Evolutionary conservation across 2,888 invertebrate genomes (phyloP).

Genomic region (Callyntrura guangdongensis): DNA sequence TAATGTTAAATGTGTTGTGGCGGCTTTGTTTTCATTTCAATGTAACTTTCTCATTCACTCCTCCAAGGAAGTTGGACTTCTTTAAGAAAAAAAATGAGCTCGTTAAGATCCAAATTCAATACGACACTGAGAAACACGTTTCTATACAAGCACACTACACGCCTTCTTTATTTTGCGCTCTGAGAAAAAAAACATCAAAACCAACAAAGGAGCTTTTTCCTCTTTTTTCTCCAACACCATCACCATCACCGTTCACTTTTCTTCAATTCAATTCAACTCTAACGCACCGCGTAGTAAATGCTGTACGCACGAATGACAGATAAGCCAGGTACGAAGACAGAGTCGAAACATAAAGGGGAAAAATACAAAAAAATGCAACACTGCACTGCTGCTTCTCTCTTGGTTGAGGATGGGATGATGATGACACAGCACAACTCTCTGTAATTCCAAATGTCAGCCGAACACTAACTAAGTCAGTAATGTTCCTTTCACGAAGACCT

Average conservation of each 20-base stretch:
- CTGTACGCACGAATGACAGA: slow-evolving; percentile 70
- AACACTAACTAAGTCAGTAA: slow-evolving; percentile 74
- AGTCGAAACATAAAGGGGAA: slow-evolving; percentile 4
- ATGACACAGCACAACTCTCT: slow-evolving; percentile 77
- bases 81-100: slow-evolving; percentile 63
- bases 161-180: slow-evolving; percentile 46
- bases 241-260: slow-evolving; percentile 19
- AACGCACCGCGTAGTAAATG: slow-evolving; percentile 58
- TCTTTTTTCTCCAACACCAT: slow-evolving; percentile 47
- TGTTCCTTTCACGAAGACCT: slow-evolving; percentile 80
- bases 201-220: slow-evolving; percentile 72
- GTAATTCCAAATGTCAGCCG: slow-evolving; percentile 78
- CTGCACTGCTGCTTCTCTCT: neutral
- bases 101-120: slow-evolving; percentile 75
- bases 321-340: slow-evolving; percentile 28
- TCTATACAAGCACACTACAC: slow-evolving; percentile 53
- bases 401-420: slow-evolving; percentile 44
- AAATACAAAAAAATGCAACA: slow-evolving; percentile 47
- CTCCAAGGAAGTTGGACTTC: slow-evolving; percentile 28
- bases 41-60: slow-evolving; percentile 14
- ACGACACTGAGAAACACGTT: slow-evolving; percentile 40
- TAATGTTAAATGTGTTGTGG: slow-evolving; percentile 49
- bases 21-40: slow-evolving; percentile 40
- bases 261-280: slow-evolving; percentile 39
- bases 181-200: slow-evolving; percentile 61